A percentile compares a stretch with the other conserved stretches of the same genome.
phyloP scores from a whole-genome alignment of 35 echinoderm and acorn worm species.

The Apostichopus californicus region DNA sequence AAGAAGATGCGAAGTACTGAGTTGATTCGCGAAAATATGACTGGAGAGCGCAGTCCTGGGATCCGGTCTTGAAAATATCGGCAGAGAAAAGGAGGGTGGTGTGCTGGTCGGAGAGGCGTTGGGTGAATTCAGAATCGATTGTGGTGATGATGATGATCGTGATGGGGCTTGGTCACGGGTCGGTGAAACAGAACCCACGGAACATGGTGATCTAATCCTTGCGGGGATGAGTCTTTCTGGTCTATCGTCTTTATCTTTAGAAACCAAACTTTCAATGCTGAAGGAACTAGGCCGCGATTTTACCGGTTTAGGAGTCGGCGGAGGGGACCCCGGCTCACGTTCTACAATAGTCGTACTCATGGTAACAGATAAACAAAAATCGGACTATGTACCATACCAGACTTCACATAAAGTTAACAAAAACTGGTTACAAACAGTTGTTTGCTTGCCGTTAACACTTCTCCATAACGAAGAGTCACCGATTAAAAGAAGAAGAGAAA shows the following conservation, averaged over 20 bases:
- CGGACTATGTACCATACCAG: neutral
- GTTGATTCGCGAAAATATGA: conserved; percentile 21
- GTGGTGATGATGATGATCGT: neutral
- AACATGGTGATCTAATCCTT: conserved; percentile 18
- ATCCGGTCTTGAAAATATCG: conserved; percentile 43
- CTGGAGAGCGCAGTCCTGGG: conserved; percentile 37
- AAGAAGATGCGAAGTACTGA: neutral
- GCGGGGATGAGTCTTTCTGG: neutral
- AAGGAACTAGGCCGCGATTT: conserved; percentile 23
- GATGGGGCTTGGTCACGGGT: conserved; percentile 8
- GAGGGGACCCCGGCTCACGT: neutral
- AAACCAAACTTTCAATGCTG: conserved; percentile 55
- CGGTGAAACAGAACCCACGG: conserved; percentile 37
- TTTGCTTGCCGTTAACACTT: neutral
- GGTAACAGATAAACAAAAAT: neutral
- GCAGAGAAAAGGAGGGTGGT: conserved; percentile 22
- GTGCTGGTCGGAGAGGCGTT: conserved; percentile 23
- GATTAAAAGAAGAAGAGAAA: neutral
- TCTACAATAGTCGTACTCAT: conserved; percentile 22
- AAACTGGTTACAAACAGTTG: neutral
- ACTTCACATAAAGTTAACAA: neutral
- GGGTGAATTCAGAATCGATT: conserved; percentile 12
- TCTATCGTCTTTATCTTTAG: conserved; percentile 25
- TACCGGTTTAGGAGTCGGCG: neutral
- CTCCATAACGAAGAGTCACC: neutral